Percentiles rank a stretch among this genome's conserved stretches.
Conservation (phyloP, 2,888 invertebrate genomes). For the Isotomurus palustris region DNA sequence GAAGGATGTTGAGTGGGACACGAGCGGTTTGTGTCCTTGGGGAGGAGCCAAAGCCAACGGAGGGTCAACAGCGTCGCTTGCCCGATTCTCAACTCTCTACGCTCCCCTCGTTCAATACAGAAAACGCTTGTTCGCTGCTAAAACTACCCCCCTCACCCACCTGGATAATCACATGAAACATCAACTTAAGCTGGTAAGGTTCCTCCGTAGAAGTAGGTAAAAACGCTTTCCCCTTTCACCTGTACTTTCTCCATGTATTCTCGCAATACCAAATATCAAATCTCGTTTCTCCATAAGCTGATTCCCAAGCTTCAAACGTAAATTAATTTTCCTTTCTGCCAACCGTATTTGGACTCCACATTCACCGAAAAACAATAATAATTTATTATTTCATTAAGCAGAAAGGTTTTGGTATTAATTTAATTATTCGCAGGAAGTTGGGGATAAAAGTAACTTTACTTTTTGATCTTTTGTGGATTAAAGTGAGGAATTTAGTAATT, state of each 20-base stretch:
- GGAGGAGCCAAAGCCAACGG: conserved; percentile 21
- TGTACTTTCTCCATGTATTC: not conserved
- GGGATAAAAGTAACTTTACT: too few relatives aligned
- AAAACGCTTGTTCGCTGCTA: conserved; percentile 79
- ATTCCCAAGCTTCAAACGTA: too few relatives aligned
- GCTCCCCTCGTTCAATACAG: conserved; percentile 86
- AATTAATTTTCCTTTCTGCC: too few relatives aligned
- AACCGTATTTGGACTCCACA: too few relatives aligned
- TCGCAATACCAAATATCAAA: too few relatives aligned
- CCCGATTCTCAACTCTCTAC: conserved; percentile 76
- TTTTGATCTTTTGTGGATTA: too few relatives aligned
- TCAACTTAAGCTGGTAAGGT: conserved; percentile 42
- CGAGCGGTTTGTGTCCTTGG: conserved; percentile 33
- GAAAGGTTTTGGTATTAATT: too few relatives aligned
- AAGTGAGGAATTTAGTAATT: too few relatives aligned
- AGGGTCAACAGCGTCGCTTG: conserved; percentile 37
- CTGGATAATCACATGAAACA: conserved; percentile 36
- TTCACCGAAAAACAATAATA: too few relatives aligned
- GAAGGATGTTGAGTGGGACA: conserved; percentile 66
- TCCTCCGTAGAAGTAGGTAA: not conserved
- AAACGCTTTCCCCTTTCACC: not conserved
- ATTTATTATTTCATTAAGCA: too few relatives aligned
- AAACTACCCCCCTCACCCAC: conserved; percentile 58
- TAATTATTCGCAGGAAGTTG: too few relatives aligned
- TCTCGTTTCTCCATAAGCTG: too few relatives aligned